phyloP scores from a whole-genome alignment of 2,797 vertebrate genomes.

The Numenius phaeopus region DNA sequence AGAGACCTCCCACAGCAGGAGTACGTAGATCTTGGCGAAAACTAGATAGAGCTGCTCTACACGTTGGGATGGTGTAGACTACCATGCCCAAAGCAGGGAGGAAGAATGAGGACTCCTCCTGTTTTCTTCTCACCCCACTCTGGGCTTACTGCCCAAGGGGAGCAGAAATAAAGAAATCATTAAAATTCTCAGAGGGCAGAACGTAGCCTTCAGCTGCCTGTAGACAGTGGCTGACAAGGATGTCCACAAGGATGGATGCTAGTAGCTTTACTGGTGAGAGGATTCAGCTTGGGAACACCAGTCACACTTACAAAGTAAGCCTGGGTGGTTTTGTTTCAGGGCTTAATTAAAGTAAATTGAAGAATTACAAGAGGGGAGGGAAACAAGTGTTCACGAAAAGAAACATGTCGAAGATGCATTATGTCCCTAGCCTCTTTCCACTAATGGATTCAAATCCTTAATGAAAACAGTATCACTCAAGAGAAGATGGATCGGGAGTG shows the following conservation, averaged over 20 bases:
- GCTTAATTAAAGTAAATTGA: background rate
- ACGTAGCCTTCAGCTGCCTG: background rate
- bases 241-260: background rate
- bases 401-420: background rate
- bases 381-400: background rate
- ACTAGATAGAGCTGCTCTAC: background rate
- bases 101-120: background rate
- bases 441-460: constrained; percentile 1
- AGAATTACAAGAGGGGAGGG: background rate
- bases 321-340: background rate
- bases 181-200: background rate
- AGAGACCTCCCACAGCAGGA: background rate
- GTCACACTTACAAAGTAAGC: background rate
- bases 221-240: background rate
- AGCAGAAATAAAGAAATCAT: background rate
- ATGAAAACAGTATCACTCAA: background rate
- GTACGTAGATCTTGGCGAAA: background rate
- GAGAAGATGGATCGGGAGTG: background rate
- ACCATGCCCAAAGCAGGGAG: background rate
- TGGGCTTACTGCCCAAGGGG: background rate
- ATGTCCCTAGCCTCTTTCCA: background rate
- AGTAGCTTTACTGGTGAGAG: background rate
- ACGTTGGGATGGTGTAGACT: too few species aligned
- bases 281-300: background rate
- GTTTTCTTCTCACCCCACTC: background rate